These are phyloP conservation scores for Drosophila maculinotata DNA, from an alignment of 2,888 invertebrate species.

Conservation along the genomic window DNA sequence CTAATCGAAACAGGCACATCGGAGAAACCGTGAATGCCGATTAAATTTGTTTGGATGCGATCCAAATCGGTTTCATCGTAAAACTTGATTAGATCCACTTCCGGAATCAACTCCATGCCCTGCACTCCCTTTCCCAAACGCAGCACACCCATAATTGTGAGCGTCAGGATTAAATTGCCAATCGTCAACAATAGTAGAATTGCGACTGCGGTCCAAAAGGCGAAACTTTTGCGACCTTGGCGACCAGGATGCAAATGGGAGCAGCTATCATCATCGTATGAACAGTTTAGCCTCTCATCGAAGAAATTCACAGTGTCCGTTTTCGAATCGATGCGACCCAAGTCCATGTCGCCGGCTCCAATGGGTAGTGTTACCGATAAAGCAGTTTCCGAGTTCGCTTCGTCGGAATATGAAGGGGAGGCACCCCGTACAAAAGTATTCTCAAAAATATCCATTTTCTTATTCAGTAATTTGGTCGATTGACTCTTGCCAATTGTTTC, in stretches of 20 bases:
- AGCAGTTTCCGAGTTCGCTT: conserved; percentile 81
- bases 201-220: conserved; percentile 92
- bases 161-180: conserved; percentile 92
- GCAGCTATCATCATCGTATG: conserved; percentile 65
- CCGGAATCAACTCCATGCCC: conserved; percentile 92
- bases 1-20: conserved; percentile 86
- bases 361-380: conserved; percentile 79
- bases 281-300: conserved; percentile 73
- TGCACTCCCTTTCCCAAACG: conserved; percentile 92
- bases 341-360: conserved; percentile 55
- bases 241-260: conserved; percentile 59
- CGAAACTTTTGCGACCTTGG: conserved; percentile 86
- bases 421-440: conserved; percentile 83
- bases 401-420: conserved; percentile 84
- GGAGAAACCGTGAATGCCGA: conserved; percentile 88
- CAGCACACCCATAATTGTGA: conserved; percentile 92
- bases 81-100: conserved; percentile 91
- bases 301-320: conserved; percentile 69
- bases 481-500: conserved; percentile 10
- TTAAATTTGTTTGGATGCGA: conserved; percentile 89
- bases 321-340: conserved; percentile 69
- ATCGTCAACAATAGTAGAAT: conserved; percentile 90
- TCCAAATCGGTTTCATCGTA: conserved; percentile 92
- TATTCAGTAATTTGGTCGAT: conserved; percentile 9
- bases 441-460: conserved; percentile 80